Evolutionary conservation across 2,113 vertebrate species (phyloP).

Genomic region (Gasterosteus aculeatus): DNA sequence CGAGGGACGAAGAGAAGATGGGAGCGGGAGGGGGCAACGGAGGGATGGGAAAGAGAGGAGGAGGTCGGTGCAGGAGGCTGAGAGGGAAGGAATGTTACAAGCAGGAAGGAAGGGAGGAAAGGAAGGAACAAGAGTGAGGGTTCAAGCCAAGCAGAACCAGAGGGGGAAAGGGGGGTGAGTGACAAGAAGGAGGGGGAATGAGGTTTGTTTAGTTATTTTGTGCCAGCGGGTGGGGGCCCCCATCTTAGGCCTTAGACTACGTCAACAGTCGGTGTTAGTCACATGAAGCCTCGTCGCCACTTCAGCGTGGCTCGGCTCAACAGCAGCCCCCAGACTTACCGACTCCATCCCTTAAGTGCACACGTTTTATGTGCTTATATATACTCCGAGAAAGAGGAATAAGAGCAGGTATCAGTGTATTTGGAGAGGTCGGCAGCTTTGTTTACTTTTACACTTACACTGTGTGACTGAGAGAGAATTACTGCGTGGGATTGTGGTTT

Average conservation of each 20-base stretch:
- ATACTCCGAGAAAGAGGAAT: constrained; percentile 47
- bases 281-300: constrained; percentile 35
- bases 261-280: constrained; percentile 50
- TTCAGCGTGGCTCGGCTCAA: constrained; percentile 18
- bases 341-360: constrained; percentile 63
- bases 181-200: neutral
- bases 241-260: constrained; percentile 49
- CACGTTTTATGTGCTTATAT: constrained; percentile 53
- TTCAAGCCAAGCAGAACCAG: constrained; percentile 39
- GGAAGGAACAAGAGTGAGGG: constrained; percentile 34
- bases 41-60: constrained; percentile 36
- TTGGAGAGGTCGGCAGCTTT: constrained; percentile 60
- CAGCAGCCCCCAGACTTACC: constrained; percentile 47
- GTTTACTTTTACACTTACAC: constrained; percentile 65
- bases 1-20: neutral
- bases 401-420: constrained; percentile 59
- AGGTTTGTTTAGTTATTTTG: constrained; percentile 54
- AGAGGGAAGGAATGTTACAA: constrained; percentile 39
- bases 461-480: constrained; percentile 68
- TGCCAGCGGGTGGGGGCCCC: constrained; percentile 51
- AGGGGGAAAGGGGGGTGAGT: constrained; percentile 25
- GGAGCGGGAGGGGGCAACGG: neutral
- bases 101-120: constrained; percentile 35
- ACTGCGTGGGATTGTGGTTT: constrained; percentile 50
- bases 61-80: constrained; percentile 34